These are phyloP conservation scores for Crotophaga sulcirostris DNA, from an alignment of 2,113 vertebrate genomes.

Conservation along the genomic window DNA sequence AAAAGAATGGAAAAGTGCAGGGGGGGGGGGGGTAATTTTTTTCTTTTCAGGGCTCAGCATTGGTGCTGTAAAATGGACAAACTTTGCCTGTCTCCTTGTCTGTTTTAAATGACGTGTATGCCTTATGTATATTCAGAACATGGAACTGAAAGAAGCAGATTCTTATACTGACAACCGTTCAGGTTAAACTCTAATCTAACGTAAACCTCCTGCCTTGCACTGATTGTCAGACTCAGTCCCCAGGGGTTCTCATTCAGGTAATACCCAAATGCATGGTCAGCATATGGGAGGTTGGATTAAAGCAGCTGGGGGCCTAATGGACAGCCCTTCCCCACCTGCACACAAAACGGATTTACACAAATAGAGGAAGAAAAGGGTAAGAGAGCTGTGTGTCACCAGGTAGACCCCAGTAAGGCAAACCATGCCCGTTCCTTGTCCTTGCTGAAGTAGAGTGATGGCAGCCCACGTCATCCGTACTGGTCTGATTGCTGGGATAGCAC, in stretches of 20 bases:
- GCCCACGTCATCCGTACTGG: neutral
- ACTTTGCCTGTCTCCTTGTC: neutral
- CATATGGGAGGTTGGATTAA: neutral
- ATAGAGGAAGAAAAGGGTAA: neutral
- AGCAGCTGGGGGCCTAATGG: neutral
- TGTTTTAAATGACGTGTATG: neutral
- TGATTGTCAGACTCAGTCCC: neutral
- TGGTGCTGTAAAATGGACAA: neutral
- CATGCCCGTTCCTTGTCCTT: neutral
- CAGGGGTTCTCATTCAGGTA: neutral
- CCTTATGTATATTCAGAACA: neutral
- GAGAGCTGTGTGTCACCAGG: fast-evolving
- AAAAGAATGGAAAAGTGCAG: neutral
- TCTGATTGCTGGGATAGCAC: neutral
- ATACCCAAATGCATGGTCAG: neutral
- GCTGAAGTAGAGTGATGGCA: neutral
- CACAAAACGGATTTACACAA: neutral
- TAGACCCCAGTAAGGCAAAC: neutral
- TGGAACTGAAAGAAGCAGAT: neutral
- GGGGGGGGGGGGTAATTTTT: neutral
- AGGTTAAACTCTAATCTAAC: neutral
- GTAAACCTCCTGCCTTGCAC: neutral
- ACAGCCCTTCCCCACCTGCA: neutral
- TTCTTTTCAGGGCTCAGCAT: neutral
- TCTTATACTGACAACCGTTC: neutral